Conservation (phyloP, 2,888 invertebrate genomes). For the Autographa gamma region DNA sequence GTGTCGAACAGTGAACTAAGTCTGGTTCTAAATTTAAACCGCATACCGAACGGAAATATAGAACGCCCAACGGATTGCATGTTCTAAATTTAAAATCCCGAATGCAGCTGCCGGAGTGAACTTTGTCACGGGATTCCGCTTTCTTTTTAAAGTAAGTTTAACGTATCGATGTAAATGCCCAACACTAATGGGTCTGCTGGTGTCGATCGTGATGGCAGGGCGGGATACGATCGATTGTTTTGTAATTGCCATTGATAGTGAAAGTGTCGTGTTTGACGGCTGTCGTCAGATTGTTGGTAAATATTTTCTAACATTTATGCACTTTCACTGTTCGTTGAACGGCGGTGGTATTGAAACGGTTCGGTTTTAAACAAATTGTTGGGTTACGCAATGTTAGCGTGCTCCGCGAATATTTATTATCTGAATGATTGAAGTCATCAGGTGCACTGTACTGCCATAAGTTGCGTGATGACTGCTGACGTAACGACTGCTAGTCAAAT, state of each 20-base stretch:
- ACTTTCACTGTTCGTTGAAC: conserved; percentile 65
- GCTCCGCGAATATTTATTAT: conserved; percentile 44
- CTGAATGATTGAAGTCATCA: conserved; percentile 31
- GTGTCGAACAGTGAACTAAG: conserved; percentile 86
- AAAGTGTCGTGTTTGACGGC: conserved; percentile 71
- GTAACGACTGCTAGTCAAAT: conserved; percentile 11
- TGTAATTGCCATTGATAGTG: conserved; percentile 80
- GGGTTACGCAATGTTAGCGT: conserved; percentile 52
- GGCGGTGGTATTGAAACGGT: conserved; percentile 34
- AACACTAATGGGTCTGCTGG: conserved; percentile 42
- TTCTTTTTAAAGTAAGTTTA: conserved; percentile 71
- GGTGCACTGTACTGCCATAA: conserved; percentile 31
- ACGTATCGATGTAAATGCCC: conserved; percentile 32
- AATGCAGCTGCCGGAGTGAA: conserved; percentile 86
- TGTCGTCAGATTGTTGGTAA: conserved; percentile 70
- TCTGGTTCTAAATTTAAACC: conserved; percentile 85
- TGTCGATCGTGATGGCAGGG: conserved; percentile 64
- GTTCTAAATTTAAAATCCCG: conserved; percentile 80
- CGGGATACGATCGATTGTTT: conserved; percentile 70
- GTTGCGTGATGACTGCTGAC: conserved; percentile 23
- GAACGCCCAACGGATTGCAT: conserved; percentile 85
- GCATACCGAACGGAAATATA: conserved; percentile 86
- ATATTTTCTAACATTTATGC: conserved; percentile 70
- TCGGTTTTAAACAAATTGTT: conserved; percentile 43
- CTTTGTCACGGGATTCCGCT: conserved; percentile 81